These are phyloP conservation scores for Troilus luridus DNA, from an alignment of 2,888 invertebrate species.

Conservation along the genomic window DNA sequence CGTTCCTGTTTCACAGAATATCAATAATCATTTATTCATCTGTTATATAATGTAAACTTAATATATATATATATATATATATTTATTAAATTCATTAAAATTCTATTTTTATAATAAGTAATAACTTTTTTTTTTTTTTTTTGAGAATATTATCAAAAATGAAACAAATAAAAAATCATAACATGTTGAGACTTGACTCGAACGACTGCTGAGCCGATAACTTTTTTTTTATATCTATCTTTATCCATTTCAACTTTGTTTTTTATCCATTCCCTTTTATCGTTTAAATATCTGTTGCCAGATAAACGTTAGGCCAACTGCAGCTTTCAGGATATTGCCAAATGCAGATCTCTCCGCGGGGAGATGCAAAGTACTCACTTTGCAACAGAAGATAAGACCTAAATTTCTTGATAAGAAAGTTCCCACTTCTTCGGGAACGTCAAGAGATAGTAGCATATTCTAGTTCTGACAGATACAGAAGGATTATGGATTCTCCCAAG, in stretches of 20 bases:
- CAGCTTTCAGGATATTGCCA: not conserved
- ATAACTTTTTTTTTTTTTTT: too few relatives aligned
- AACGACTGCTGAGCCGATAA: too few relatives aligned
- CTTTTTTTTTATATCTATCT: too few relatives aligned
- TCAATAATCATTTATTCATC: not conserved
- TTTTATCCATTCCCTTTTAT: not conserved
- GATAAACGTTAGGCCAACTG: not conserved
- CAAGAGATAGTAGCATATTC: not conserved
- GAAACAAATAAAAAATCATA: too few relatives aligned
- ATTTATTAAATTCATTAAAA: too few relatives aligned
- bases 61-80: too few relatives aligned
- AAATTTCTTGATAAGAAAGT: not conserved
- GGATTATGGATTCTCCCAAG: not conserved
- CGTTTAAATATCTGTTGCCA: not conserved
- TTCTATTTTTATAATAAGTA: too few relatives aligned
- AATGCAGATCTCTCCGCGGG: not conserved
- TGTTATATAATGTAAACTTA: not conserved
- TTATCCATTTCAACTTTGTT: not conserved
- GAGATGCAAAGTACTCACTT: not conserved
- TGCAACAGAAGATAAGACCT: not conserved
- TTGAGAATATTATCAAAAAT: too few relatives aligned
- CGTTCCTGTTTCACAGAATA: not conserved
- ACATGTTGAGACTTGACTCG: too few relatives aligned
- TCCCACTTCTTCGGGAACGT: conserved; percentile 10
- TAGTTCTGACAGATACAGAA: not conserved